Conservation (phyloP, 2,888 invertebrate genomes). For the Athetis lepigone region DNA sequence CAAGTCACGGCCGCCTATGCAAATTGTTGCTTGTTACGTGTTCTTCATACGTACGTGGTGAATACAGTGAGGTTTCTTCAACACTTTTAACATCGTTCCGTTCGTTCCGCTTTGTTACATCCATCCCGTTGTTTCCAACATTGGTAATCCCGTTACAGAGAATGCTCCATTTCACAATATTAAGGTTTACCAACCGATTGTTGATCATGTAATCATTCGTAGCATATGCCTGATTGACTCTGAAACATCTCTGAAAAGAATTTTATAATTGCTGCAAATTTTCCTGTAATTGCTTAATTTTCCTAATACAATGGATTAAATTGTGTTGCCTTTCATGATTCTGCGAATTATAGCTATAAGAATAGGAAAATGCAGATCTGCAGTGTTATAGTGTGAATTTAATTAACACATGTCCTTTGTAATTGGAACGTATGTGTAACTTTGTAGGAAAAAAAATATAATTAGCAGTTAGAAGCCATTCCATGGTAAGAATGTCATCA, state of each 20-base stretch:
- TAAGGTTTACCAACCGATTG: constrained; percentile 29
- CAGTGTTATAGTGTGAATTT: constrained; percentile 10
- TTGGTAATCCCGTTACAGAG: constrained; percentile 55
- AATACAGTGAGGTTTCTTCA: constrained; percentile 59
- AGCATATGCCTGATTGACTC: background rate
- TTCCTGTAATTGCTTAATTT: background rate
- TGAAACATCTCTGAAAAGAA: constrained; percentile 1
- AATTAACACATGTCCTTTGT: constrained; percentile 1
- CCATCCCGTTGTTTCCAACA: constrained; percentile 63
- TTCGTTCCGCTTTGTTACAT: constrained; percentile 63
- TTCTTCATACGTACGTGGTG: constrained; percentile 70
- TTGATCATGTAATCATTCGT: constrained; percentile 19
- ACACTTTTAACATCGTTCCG: constrained; percentile 63
- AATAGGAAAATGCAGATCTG: background rate
- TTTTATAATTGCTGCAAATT: background rate
- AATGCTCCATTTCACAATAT: constrained; percentile 46
- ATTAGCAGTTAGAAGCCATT: constrained; percentile 12
- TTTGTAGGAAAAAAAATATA: background rate
- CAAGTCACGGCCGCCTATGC: constrained; percentile 79
- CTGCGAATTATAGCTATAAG: background rate
- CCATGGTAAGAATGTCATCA: background rate
- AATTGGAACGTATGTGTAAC: constrained; percentile 22
- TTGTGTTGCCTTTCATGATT: background rate
- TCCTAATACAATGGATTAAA: background rate
- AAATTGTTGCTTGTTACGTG: constrained; percentile 78